Evolutionary conservation across 2,888 invertebrate genomes (phyloP).

Genomic region (Pediacus dermestoides): DNA sequence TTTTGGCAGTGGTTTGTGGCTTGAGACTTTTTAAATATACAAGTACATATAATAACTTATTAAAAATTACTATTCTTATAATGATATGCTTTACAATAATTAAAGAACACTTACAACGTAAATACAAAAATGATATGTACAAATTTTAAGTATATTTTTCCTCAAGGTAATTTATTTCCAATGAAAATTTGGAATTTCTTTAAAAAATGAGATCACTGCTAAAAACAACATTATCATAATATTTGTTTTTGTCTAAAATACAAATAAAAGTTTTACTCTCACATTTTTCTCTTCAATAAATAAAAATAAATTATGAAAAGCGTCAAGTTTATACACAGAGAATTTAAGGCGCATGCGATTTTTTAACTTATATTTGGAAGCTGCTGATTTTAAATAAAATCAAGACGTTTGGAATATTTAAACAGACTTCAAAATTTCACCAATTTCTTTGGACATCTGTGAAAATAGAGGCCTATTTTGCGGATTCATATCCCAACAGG

Average conservation of each 20-base stretch:
- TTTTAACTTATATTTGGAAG: slow-evolving; percentile 7
- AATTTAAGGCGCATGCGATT: slow-evolving; percentile 20
- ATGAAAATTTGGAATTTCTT: slow-evolving; percentile 8
- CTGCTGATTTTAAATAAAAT: slow-evolving; percentile 7
- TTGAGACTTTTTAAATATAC: slow-evolving; percentile 42
- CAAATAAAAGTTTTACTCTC: background rate
- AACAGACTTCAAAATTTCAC: slow-evolving; percentile 51
- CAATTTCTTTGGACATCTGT: slow-evolving; percentile 54
- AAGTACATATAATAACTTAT: slow-evolving; percentile 25
- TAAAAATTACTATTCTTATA: slow-evolving; percentile 19
- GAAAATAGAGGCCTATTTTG: slow-evolving; percentile 66
- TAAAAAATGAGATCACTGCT: slow-evolving; percentile 28
- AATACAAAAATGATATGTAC: slow-evolving; percentile 40
- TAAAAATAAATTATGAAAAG: slow-evolving; percentile 33
- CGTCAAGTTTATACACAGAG: slow-evolving; percentile 31
- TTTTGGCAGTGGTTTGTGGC: slow-evolving; percentile 48
- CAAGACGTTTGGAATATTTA: slow-evolving; percentile 38
- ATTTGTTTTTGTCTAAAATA: slow-evolving; percentile 11
- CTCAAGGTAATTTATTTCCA: background rate
- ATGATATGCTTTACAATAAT: slow-evolving; percentile 37
- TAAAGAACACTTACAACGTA: slow-evolving; percentile 22
- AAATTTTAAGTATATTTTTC: slow-evolving; percentile 20
- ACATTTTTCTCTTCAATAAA: slow-evolving; percentile 1
- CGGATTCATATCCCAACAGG: slow-evolving; percentile 67
- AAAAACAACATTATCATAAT: slow-evolving; percentile 17